Base-by-base conservation (phyloP, 1,140 invertebrate species). In the Ylistrum balloti region DNA sequence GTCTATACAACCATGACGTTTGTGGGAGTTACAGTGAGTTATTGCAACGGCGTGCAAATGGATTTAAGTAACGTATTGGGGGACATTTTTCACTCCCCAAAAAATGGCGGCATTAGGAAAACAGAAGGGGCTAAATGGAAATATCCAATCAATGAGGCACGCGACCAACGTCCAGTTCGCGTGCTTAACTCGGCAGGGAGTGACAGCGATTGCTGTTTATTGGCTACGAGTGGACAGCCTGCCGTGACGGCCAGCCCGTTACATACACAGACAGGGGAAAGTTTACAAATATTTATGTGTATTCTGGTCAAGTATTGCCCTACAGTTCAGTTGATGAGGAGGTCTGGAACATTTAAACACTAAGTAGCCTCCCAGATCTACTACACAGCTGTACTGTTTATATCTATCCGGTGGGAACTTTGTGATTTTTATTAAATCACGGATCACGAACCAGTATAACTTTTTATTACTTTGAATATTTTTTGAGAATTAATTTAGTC, bases 121-220 rank as follows among this genome's bases (percentile, higher is more conserved):
- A 7, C 35, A 38, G 35, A 38, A n/a, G 41, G 41, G 41, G 9
- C 41, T 9, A 45, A 45, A 45, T 45, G 41, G 41, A 45, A 45
- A 1, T 28, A n/a, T 74, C 56, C 56, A 74, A 74, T 74, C 56
- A 74, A 74, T 28, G 5, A n/a, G 56, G 56, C 56, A 74, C 56
- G 56, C 56, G 56, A 74, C 56, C 56, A 74, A 74, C 56, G 56
- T 74, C 56, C 56, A 74, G 20, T 28, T 74, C 56, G 28, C n/a
- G 56, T 74, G 56, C 56, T 28, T 74, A 74, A 74, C 56, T 74
- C 56, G 56, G 56, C 56, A 74, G 56, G 56, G 56, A 74, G 56
- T 74, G 56, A 74, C 56, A 74, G 56, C 20, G 56, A 74, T 74
- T n/a, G 56, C 22, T 74, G 17, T 74, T 74, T 74, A 74, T 74